Evolutionary conservation across 2,113 vertebrate species (phyloP).

Genomic region (Kryptolebias marmoratus): DNA sequence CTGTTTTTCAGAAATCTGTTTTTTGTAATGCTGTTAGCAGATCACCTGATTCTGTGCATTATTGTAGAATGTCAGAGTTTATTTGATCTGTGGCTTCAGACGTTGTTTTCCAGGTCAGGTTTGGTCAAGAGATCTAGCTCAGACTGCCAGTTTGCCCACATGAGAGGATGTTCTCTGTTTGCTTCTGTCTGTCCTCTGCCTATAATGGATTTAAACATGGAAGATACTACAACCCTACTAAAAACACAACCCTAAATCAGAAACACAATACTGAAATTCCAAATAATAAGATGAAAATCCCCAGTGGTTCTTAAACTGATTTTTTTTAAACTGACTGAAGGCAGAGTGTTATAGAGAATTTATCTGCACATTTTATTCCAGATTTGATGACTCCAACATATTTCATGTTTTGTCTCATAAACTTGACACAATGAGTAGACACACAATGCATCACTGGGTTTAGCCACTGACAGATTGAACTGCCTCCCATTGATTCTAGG

Average conservation of each 20-base stretch:
- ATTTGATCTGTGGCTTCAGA: conserved; percentile 24
- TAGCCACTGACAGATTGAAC: too few species aligned
- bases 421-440: too few species aligned
- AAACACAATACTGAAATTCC: neutral
- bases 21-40: neutral
- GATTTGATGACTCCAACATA: too few species aligned
- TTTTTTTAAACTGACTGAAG: too few species aligned
- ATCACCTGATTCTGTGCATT: conserved; percentile 21
- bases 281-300: too few species aligned
- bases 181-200: neutral
- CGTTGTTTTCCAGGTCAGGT: neutral
- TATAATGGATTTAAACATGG: neutral
- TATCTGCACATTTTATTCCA: too few species aligned
- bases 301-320: too few species aligned
- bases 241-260: neutral
- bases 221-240: neutral
- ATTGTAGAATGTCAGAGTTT: neutral
- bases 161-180: neutral
- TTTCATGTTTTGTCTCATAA: too few species aligned
- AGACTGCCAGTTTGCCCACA: neutral
- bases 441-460: too few species aligned
- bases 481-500: too few species aligned
- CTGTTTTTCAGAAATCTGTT: neutral
- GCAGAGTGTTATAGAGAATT: too few species aligned
- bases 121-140: conserved; percentile 29